These are phyloP conservation scores for Proterorhinus semilunaris DNA, from an alignment of 2,113 vertebrate species.

Conservation along the genomic window DNA sequence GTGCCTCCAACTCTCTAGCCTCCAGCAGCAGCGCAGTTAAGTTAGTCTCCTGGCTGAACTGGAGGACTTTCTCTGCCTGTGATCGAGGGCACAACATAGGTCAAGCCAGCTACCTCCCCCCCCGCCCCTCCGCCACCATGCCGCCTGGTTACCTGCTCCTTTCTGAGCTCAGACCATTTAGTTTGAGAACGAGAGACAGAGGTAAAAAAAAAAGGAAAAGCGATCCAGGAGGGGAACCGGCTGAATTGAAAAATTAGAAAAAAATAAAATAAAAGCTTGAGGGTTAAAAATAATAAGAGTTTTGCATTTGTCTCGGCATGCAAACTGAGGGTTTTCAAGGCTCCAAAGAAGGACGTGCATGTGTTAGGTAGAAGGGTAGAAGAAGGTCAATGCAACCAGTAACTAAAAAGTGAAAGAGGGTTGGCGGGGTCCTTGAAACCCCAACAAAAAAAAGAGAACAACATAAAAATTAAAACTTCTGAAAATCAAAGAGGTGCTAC, in stretches of 20 bases:
- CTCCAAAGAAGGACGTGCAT: slow-evolving; percentile 98
- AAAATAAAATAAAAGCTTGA: slow-evolving; percentile 72
- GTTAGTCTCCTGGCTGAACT: slow-evolving; percentile 98
- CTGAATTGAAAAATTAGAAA: slow-evolving; percentile 68
- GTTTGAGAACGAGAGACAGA: slow-evolving; percentile 72
- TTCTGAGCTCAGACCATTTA: slow-evolving; percentile 60
- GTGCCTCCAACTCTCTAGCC: slow-evolving; percentile 95
- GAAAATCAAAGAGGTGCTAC: slow-evolving; percentile 78
- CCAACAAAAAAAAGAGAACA: slow-evolving; percentile 60
- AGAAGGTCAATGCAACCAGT: slow-evolving; percentile 93
- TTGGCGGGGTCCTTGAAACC: slow-evolving; percentile 77
- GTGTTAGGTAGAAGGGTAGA: slow-evolving; percentile 88
- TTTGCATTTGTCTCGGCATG: slow-evolving; percentile 91
- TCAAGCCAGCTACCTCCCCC: slow-evolving; percentile 68
- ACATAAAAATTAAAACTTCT: slow-evolving; percentile 63
- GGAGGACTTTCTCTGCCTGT: slow-evolving; percentile 99
- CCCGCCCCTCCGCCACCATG: slow-evolving; percentile 77
- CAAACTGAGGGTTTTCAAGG: slow-evolving; percentile 98
- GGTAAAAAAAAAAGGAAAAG: slow-evolving; percentile 67
- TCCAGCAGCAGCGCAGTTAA: slow-evolving; percentile 96
- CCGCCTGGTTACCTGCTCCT: slow-evolving; percentile 75
- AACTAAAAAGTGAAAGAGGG: slow-evolving; percentile 80
- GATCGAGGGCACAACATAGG: slow-evolving; percentile 81
- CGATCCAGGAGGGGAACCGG: slow-evolving; percentile 76
- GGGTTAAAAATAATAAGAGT: slow-evolving; percentile 62